Conservation (phyloP, 2,888 invertebrate species). For the Liopterus haemorrhoidalis region DNA sequence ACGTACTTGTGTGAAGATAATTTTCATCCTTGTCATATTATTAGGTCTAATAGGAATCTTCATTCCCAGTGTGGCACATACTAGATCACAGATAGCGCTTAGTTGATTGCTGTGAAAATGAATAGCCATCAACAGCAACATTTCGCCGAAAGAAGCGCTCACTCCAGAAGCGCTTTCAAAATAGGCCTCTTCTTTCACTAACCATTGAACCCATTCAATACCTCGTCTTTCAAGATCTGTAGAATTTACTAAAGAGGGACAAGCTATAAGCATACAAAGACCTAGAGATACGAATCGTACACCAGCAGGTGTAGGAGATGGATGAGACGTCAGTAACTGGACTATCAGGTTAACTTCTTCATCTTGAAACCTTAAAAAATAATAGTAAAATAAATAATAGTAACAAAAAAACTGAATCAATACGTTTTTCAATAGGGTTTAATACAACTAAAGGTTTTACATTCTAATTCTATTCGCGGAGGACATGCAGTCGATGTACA, state of each 20-base stretch:
- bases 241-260: conserved; percentile 70
- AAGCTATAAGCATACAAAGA: conserved; percentile 89
- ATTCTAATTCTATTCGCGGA: neutral
- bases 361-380: conserved; percentile 78
- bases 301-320: conserved; percentile 84
- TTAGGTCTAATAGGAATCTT: conserved; percentile 83
- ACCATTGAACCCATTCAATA: conserved; percentile 91
- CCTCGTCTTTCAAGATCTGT: conserved; percentile 77
- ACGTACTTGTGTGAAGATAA: conserved; percentile 90
- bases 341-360: conserved; percentile 83
- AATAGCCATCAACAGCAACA: conserved; percentile 91
- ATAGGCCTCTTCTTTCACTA: conserved; percentile 84
- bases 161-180: conserved; percentile 81
- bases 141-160: conserved; percentile 88
- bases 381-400: too few relatives aligned
- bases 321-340: conserved; percentile 79
- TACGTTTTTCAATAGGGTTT: too few relatives aligned
- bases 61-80: conserved; percentile 92
- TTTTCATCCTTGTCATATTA: conserved; percentile 81
- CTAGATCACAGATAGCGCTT: conserved; percentile 86
- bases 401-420: too few relatives aligned
- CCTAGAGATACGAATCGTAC: conserved; percentile 89
- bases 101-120: conserved; percentile 95
- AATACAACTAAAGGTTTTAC: too few relatives aligned
- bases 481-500: neutral